Evolutionary conservation across 1,140 invertebrate genomes (phyloP).

Genomic region (Eubasilissa regina): DNA sequence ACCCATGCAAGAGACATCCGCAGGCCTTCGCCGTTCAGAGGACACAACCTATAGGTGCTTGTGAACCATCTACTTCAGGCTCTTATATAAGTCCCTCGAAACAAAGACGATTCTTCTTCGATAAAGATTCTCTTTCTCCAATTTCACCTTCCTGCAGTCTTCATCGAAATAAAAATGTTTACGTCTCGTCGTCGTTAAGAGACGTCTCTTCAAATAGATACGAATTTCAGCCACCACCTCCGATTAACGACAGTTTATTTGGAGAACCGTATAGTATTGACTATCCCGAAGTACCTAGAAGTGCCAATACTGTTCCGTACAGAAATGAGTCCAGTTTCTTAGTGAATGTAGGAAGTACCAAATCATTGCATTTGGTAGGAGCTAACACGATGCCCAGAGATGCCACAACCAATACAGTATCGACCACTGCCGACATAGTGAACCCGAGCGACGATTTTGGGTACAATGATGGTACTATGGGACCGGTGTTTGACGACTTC

Average conservation of each 20-base stretch:
- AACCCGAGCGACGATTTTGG: slow-evolving; percentile 56
- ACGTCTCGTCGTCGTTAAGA: slow-evolving; percentile 71
- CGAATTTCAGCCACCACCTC: slow-evolving; percentile 69
- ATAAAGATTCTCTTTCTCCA: slow-evolving; percentile 67
- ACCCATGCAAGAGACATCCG: slow-evolving; percentile 66
- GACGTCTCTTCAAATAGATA: slow-evolving; percentile 73
- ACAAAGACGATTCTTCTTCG: slow-evolving; percentile 71
- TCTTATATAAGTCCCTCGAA: slow-evolving; percentile 66
- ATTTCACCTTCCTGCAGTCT: slow-evolving; percentile 65
- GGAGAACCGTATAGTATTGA: slow-evolving; percentile 60
- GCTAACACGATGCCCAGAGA: slow-evolving; percentile 63
- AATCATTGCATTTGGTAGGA: slow-evolving; percentile 51
- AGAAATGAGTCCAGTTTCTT: slow-evolving; percentile 66
- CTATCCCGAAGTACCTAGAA: slow-evolving; percentile 69
- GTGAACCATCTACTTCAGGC: slow-evolving; percentile 67
- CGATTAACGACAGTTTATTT: slow-evolving; percentile 31
- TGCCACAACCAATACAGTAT: slow-evolving; percentile 65
- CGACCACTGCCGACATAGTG: slow-evolving; percentile 66
- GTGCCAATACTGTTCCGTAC: slow-evolving; percentile 68
- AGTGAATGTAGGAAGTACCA: slow-evolving; percentile 53
- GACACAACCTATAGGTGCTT: slow-evolving; percentile 65
- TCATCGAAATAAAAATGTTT: slow-evolving; percentile 69
- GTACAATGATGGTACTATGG: slow-evolving; percentile 61
- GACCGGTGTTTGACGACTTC: slow-evolving; percentile 64
- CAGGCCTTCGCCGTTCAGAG: slow-evolving; percentile 64